A percentile compares a stretch with the other conserved stretches of the same genome.
Conservation (phyloP, 2,888 invertebrate species). For the Mactromeris polynyma region DNA sequence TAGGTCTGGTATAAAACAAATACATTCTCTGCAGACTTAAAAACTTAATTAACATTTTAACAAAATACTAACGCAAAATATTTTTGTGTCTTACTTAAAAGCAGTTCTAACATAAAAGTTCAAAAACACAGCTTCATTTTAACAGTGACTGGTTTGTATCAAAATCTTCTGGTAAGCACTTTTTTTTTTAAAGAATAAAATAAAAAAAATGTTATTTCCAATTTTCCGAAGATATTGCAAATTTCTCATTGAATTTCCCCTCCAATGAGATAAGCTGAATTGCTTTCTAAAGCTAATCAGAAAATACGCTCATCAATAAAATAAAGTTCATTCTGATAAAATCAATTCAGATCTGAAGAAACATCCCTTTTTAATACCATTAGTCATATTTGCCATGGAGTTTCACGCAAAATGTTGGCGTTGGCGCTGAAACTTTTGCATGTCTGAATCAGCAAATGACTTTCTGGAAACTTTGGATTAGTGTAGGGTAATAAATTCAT, state of each 20-base stretch:
- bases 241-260: conserved; percentile 6
- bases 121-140: no score
- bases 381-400: conserved; percentile 30
- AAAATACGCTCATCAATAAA: conserved; percentile 37
- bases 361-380: conserved; percentile 32
- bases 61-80: not conserved
- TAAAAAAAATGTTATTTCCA: not conserved
- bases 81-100: not conserved
- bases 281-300: conserved; percentile 5
- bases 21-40: not conserved
- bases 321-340: conserved; percentile 33
- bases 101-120: no score
- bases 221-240: conserved; percentile 1
- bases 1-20: conserved; percentile 21
- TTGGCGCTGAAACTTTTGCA: conserved; percentile 3
- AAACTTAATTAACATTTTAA: not conserved
- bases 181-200: not conserved
- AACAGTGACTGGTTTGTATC: no score
- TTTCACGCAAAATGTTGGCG: not conserved
- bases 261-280: conserved; percentile 5
- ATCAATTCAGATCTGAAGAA: conserved; percentile 17
- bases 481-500: not conserved
- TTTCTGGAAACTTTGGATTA: not conserved
- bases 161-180: no score
- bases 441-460: not conserved